Evolutionary conservation across 2,113 vertebrate genomes (phyloP).

Genomic region (Neotragus pygmaeus): DNA sequence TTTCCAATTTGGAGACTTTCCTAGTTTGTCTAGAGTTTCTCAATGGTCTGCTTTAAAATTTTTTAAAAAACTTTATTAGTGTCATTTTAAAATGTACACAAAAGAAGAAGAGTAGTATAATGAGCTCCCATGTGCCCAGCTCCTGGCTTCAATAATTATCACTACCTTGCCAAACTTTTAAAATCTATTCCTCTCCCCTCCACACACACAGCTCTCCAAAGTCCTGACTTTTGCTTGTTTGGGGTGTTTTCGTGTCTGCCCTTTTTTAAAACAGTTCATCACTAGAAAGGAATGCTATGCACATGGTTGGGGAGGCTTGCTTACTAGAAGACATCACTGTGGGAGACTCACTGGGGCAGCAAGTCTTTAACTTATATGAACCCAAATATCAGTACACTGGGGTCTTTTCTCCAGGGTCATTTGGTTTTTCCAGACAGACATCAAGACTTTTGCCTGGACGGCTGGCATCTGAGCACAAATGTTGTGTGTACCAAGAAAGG

Average conservation of each 20-base stretch:
- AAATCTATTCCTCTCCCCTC: neutral
- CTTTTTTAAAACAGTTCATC: neutral
- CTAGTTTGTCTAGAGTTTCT: neutral
- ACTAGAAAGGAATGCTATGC: neutral
- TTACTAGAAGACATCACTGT: neutral
- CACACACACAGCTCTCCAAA: neutral
- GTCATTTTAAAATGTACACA: neutral
- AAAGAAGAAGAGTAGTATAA: neutral
- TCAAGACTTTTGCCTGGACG: neutral
- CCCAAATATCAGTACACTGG: neutral
- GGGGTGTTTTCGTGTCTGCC: neutral
- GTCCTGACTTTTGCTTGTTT: neutral
- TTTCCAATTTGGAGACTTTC: neutral
- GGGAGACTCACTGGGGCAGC: neutral
- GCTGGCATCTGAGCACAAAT: neutral
- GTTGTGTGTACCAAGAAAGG: neutral
- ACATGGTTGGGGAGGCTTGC: neutral
- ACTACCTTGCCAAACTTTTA: neutral
- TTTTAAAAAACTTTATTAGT: neutral
- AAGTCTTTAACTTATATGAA: neutral
- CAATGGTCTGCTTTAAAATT: neutral
- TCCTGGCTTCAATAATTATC: neutral
- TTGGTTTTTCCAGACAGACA: slow-evolving; percentile 9
- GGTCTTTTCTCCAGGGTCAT: neutral
- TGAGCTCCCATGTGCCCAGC: neutral